These are phyloP conservation scores for Cynaeus angustus DNA, from an alignment of 2,888 invertebrate species.

Conservation along the genomic window DNA sequence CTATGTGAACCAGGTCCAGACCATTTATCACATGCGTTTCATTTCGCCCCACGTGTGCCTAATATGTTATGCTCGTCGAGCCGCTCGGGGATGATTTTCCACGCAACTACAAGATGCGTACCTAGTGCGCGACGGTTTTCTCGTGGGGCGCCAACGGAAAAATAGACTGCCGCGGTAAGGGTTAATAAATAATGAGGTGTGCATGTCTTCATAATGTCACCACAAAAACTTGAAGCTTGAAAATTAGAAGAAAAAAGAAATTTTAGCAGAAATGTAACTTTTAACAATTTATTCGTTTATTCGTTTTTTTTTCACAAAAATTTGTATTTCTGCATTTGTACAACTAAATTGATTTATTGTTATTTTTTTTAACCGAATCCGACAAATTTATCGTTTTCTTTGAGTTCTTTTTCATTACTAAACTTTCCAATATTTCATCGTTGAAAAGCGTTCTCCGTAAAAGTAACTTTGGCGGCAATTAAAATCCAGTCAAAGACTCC, in stretches of 20 bases:
- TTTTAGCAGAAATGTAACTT: too few species aligned
- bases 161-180: constrained; percentile 37
- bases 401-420: too few species aligned
- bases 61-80: constrained; percentile 63
- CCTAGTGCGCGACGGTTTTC: constrained; percentile 47
- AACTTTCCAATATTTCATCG: too few species aligned
- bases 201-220: constrained; percentile 6
- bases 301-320: too few species aligned
- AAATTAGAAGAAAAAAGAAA: too few species aligned
- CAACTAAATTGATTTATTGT: too few species aligned
- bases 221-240: neutral
- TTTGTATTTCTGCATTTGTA: too few species aligned
- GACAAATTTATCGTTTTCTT: too few species aligned
- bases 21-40: constrained; percentile 65
- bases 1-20: constrained; percentile 64
- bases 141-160: constrained; percentile 46
- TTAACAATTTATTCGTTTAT: too few species aligned
- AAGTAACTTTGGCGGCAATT: constrained; percentile 9
- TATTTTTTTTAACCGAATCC: too few species aligned
- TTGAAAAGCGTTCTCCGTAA: neutral
- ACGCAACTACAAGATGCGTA: constrained; percentile 58
- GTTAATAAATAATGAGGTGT: constrained; percentile 49
- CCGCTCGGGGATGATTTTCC: constrained; percentile 56
- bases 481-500: constrained; percentile 28
- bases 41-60: constrained; percentile 65